phyloP scores from a whole-genome alignment of 2,888 invertebrate genomes.

The Syrphus vitripennis region DNA sequence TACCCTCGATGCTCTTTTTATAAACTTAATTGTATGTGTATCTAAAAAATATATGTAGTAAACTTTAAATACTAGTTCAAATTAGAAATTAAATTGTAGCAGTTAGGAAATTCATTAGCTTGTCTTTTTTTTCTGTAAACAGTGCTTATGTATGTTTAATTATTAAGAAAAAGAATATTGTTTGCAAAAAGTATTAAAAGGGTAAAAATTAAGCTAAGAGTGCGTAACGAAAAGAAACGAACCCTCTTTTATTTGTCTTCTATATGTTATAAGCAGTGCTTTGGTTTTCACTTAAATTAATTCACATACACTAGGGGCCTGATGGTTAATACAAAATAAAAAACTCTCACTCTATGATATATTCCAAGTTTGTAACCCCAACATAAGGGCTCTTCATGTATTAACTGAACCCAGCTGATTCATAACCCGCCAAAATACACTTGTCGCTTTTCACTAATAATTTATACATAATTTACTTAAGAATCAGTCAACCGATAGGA shows the following conservation, averaged over 20 bases:
- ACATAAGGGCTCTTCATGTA: not conserved
- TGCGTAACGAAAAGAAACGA: not conserved
- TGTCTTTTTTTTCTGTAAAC: no score
- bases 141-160: no score
- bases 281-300: not conserved
- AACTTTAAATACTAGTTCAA: no score
- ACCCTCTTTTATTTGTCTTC: not conserved
- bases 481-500: conserved; percentile 55
- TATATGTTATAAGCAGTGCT: not conserved
- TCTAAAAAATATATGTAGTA: no score
- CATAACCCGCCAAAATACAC: conserved; percentile 60
- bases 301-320: not conserved
- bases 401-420: conserved; percentile 51
- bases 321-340: not conserved
- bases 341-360: not conserved
- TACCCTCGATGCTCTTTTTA: no score
- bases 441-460: conserved; percentile 28
- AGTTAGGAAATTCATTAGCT: no score
- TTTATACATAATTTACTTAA: not conserved
- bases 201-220: no score
- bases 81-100: no score
- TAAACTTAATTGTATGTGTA: no score
- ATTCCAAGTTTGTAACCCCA: not conserved
- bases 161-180: not conserved
- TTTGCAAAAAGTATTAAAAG: not conserved